Conservation (phyloP, 2,888 invertebrate genomes). For the Spicauda simplicius region DNA sequence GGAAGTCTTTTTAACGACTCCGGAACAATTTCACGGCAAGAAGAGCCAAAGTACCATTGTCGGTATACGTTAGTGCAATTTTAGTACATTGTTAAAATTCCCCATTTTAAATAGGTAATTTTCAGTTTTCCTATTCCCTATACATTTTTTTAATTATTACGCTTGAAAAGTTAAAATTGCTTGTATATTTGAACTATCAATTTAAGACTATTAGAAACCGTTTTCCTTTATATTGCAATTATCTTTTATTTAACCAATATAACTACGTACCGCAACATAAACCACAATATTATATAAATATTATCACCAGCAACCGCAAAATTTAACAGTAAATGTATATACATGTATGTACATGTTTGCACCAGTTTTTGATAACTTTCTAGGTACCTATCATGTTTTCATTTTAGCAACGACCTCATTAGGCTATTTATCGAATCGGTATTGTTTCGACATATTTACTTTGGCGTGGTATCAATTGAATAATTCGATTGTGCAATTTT, state of each 20-base stretch:
- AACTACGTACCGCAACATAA: constrained; percentile 28
- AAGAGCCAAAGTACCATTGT: too few relatives aligned
- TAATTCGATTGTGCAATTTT: too few relatives aligned
- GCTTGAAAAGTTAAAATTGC: too few relatives aligned
- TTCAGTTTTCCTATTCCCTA: too few relatives aligned
- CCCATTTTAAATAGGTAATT: too few relatives aligned
- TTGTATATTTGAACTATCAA: background rate
- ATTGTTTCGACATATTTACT: too few relatives aligned
- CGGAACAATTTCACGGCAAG: too few relatives aligned
- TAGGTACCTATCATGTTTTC: background rate
- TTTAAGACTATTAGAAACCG: constrained; percentile 10
- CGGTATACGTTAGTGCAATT: too few relatives aligned
- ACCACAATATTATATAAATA: constrained; percentile 39
- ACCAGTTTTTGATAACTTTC: constrained; percentile 9
- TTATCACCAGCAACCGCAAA: constrained; percentile 41
- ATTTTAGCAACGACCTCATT: background rate
- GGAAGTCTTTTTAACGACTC: too few relatives aligned
- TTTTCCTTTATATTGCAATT: constrained; percentile 21
- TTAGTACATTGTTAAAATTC: too few relatives aligned
- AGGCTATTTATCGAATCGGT: background rate
- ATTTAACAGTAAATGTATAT: constrained; percentile 33
- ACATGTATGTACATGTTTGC: background rate
- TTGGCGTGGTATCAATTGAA: too few relatives aligned
- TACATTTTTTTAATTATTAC: too few relatives aligned
- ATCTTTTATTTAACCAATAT: constrained; percentile 30